phyloP scores from a whole-genome alignment of 2,113 vertebrate species.

The Bothrops jararaca region DNA sequence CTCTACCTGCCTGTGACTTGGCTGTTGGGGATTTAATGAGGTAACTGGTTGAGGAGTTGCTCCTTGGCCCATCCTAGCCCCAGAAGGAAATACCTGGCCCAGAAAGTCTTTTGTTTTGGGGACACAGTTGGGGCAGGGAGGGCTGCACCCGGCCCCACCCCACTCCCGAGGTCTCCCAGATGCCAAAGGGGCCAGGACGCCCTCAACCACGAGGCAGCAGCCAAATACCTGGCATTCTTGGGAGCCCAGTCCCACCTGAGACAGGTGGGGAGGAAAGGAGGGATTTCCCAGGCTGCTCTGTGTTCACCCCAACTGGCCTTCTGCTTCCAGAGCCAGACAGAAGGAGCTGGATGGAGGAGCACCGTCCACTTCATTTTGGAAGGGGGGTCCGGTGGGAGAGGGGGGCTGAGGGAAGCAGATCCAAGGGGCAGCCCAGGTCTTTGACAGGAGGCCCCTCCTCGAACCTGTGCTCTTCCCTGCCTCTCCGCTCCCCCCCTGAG shows the following conservation, averaged over 20 bases:
- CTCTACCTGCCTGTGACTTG: neutral
- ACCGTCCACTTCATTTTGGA: neutral
- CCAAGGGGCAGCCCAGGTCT: neutral
- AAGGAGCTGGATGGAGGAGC: neutral
- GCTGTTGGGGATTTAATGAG: neutral
- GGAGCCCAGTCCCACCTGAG: slow-evolving; percentile 36
- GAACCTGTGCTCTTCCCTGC: neutral
- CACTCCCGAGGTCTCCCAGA: neutral
- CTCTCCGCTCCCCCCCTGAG: neutral
- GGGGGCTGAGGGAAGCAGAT: neutral
- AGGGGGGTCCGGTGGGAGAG: neutral
- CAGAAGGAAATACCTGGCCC: too few relatives aligned
- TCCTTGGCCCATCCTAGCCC: neutral
- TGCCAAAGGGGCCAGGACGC: slow-evolving; percentile 16
- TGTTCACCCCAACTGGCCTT: neutral
- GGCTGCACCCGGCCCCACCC: neutral
- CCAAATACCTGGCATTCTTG: slow-evolving; percentile 43
- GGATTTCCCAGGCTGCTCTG: neutral
- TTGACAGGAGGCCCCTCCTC: neutral
- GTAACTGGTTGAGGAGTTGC: neutral
- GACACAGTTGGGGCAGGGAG: neutral
- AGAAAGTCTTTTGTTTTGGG: neutral
- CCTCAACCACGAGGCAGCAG: slow-evolving; percentile 4
- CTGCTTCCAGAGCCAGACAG: neutral
- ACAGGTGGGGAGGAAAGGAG: neutral